Evolutionary conservation across 2,888 invertebrate species (phyloP), one percentile per base, ranked within the genome.

Genomic region (Euspilapteryx auroguttella): DNA sequence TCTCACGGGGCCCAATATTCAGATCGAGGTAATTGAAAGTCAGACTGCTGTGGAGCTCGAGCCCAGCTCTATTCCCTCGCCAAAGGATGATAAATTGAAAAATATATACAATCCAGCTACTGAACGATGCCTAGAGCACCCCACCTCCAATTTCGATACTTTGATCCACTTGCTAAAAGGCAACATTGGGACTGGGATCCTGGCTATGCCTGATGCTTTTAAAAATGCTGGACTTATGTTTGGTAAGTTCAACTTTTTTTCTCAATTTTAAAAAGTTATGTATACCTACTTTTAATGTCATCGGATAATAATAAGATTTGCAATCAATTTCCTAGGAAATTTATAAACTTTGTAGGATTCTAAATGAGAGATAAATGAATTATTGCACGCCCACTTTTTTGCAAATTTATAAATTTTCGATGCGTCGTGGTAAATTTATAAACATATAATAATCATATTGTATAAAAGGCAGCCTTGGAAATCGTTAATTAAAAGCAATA

Each of bases 161-260:
- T 76, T 87, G 55, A 82, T 87, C 39, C 86, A 86, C 51, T 63
- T 87, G 35, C 59, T 87, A 21, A 87, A 87, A 56, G 86, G 85
- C 14, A 86, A 86, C 43, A 80, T 83, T 37, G 96, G 96, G 5
- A 96, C 97, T 1, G 98, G 98, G 3, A 94, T 98, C 41, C 73
- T 98, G 39, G 97, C 98, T 5, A 93, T 99, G 90, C 97, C 98
- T 3, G 86, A 93, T 65, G 95, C 94, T 10, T 90, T 95, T 52
- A 86, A 87, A 55, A 90, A 95, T 71, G 87, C 94, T 31, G 96
- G 96, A 8, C 77, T 95, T 32, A 81, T 87, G 47, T 81, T 94
- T 34, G 94, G 95, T 50, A 49, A 47, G 66, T 52, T 32, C 24
- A 20, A 28, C 24, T 24, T 27, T 25, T 25, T 12, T 30, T 25